Conservation (phyloP, 2,797 vertebrate species). For the Syndactyla subalaris region DNA sequence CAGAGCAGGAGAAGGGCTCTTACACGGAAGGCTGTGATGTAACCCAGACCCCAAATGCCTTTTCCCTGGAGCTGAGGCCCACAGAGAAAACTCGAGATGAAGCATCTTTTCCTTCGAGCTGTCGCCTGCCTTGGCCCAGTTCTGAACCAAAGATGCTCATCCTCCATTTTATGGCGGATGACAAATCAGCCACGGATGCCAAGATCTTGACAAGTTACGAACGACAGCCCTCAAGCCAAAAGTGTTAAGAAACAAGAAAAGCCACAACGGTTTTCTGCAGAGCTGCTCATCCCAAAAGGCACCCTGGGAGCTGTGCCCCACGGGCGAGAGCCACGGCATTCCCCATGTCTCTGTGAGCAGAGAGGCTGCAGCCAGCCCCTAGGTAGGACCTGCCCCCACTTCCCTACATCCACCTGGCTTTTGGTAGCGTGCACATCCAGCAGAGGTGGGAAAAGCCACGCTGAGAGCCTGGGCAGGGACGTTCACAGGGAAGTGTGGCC, state of each 20-base stretch:
- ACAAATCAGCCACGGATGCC: constrained; percentile 42
- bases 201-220: constrained; percentile 62
- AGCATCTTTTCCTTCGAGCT: constrained; percentile 26
- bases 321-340: background rate
- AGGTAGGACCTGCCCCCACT: background rate
- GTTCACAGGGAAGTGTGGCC: accelerated
- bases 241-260: constrained; percentile 7
- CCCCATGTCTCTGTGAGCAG: accelerated
- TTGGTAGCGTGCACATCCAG: background rate
- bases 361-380: background rate
- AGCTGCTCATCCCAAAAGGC: background rate
- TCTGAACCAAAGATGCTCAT: constrained; percentile 48
- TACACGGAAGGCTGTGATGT: background rate
- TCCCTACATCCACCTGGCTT: background rate
- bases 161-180: constrained; percentile 59
- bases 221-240: constrained; percentile 47
- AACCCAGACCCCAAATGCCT: background rate
- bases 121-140: constrained; percentile 43
- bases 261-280: background rate
- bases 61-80: background rate
- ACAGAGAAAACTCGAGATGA: background rate
- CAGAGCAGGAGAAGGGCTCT: background rate
- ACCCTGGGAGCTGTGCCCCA: background rate
- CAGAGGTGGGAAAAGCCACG: accelerated
- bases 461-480: accelerated